Evolutionary conservation across 23 tunicate species (phyloP).

Genomic region (Diplosoma virens): DNA sequence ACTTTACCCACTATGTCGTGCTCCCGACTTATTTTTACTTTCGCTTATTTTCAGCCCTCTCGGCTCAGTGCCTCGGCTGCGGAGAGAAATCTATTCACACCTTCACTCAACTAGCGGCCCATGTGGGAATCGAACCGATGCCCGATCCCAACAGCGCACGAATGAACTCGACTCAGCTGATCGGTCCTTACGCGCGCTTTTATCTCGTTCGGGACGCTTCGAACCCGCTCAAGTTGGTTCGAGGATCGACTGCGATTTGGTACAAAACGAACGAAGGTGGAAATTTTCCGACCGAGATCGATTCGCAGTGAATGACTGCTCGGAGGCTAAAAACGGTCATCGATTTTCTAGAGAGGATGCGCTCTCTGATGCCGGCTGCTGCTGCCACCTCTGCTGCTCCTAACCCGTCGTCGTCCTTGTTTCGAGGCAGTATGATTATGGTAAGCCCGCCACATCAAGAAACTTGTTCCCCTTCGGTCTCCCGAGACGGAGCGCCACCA

Average conservation of each 20-base stretch:
- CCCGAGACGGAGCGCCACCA: not conserved
- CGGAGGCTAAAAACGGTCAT: too few relatives aligned
- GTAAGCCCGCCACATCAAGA: not conserved
- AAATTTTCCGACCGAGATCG: not conserved
- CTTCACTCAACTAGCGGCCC: slow-evolving; percentile 55
- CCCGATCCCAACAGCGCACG: not conserved
- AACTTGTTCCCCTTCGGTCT: too few relatives aligned
- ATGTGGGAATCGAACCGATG: slow-evolving; percentile 53
- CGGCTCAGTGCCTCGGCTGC: slow-evolving; percentile 83
- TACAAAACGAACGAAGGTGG: slow-evolving; percentile 42
- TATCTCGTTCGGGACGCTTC: slow-evolving; percentile 57
- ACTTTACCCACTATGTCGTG: too few relatives aligned
- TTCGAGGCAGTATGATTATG: slow-evolving; percentile 12
- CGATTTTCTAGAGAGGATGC: too few relatives aligned
- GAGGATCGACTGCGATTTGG: slow-evolving; percentile 63
- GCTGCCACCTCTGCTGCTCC: too few relatives aligned
- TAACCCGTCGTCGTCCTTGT: too few relatives aligned
- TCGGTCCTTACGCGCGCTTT: slow-evolving; percentile 57
- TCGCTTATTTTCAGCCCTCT: slow-evolving; percentile 33
- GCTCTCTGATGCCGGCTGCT: too few relatives aligned
- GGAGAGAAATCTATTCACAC: slow-evolving; percentile 67
- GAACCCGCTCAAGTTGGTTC: slow-evolving; percentile 33
- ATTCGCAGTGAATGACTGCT: too few relatives aligned
- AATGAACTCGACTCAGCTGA: slow-evolving; percentile 47
- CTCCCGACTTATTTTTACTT: too few relatives aligned